These are phyloP conservation scores for Carduelis carduelis DNA, from an alignment of 2,797 vertebrate species.

Conservation along the genomic window DNA sequence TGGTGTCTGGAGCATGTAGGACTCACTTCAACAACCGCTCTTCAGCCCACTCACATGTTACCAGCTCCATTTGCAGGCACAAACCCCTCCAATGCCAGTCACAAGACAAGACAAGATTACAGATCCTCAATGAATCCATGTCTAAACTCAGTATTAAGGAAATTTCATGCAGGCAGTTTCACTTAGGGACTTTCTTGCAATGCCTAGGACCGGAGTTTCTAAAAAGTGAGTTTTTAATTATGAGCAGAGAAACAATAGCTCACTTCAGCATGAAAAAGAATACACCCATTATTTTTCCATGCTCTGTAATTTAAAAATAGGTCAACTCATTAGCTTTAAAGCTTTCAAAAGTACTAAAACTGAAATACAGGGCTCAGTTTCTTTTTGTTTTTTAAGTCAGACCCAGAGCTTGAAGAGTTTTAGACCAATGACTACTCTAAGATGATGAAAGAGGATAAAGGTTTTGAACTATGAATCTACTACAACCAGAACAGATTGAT, in stretches of 20 bases:
- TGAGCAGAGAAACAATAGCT: conserved; percentile 28
- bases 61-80: neutral
- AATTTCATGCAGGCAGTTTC: neutral
- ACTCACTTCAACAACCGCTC: neutral
- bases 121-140: neutral
- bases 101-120: neutral
- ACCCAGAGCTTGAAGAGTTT: neutral
- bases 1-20: neutral
- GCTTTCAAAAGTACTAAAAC: neutral
- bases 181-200: neutral
- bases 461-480: conserved; percentile 29
- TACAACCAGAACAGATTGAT: conserved; percentile 16
- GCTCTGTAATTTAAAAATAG: conserved; percentile 24
- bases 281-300: conserved; percentile 25
- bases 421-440: neutral
- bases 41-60: neutral
- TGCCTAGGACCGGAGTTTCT: neutral
- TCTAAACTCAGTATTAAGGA: neutral
- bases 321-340: neutral
- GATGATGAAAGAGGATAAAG: neutral
- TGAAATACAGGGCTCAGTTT: neutral
- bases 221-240: neutral
- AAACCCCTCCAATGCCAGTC: neutral
- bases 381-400: neutral
- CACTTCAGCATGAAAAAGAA: conserved; percentile 21